phyloP scores from a whole-genome alignment of 2,113 vertebrate genomes.

The Nestor notabilis region DNA sequence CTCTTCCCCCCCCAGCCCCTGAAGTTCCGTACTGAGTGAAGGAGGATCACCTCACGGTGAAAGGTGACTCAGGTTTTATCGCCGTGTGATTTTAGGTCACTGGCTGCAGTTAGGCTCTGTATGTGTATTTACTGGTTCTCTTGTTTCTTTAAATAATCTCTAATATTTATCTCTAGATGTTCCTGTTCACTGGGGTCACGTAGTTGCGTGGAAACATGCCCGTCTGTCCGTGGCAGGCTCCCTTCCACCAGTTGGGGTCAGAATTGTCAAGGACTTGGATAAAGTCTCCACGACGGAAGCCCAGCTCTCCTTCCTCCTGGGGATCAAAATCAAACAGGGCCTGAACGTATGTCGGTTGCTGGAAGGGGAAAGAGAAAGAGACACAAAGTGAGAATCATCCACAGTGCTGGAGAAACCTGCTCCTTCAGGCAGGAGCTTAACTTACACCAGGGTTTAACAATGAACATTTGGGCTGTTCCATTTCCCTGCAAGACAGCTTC shows the following conservation, averaged over 20 bases:
- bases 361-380: slow-evolving; percentile 33
- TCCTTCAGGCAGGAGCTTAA: neutral
- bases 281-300: slow-evolving; percentile 96
- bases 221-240: slow-evolving; percentile 94
- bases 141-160: slow-evolving; percentile 78
- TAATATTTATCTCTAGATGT: slow-evolving; percentile 85
- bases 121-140: slow-evolving; percentile 69
- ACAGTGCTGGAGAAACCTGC: neutral
- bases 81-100: slow-evolving; percentile 70
- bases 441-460: neutral
- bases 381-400: neutral
- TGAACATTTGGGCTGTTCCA: neutral
- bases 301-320: slow-evolving; percentile 97
- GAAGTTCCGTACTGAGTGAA: slow-evolving; percentile 80
- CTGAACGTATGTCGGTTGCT: slow-evolving; percentile 94
- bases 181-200: slow-evolving; percentile 95
- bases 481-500: neutral
- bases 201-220: slow-evolving; percentile 99
- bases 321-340: slow-evolving; percentile 99
- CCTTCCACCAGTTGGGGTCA: slow-evolving; percentile 99
- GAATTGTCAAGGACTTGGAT: slow-evolving; percentile 99
- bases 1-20: slow-evolving; percentile 61
- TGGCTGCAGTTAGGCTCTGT: slow-evolving; percentile 73
- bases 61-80: slow-evolving; percentile 66
- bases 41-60: slow-evolving; percentile 63